Evolutionary conservation across 2,888 invertebrate genomes (phyloP).

Genomic region (Stenchaetothrips biformis): DNA sequence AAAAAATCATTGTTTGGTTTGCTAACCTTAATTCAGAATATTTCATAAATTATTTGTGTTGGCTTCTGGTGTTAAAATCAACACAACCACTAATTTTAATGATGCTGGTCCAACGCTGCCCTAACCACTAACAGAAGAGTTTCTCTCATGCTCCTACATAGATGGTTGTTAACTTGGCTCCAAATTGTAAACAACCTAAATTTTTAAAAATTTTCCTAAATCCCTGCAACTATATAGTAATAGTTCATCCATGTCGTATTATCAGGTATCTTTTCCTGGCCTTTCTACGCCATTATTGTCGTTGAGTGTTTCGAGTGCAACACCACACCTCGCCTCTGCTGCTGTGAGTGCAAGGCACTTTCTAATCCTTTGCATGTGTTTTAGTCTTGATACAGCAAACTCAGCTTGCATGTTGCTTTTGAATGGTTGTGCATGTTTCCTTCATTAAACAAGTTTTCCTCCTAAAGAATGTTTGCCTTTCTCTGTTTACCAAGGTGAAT

Average conservation of each 20-base stretch:
- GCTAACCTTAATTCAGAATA: too few species aligned
- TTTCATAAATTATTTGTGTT: too few species aligned
- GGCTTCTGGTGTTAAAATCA: too few species aligned
- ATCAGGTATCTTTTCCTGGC: conserved; percentile 14
- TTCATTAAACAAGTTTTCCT: background rate
- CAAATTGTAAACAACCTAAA: too few species aligned
- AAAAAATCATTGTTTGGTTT: too few species aligned
- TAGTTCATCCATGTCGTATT: background rate
- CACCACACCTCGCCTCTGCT: conserved; percentile 17
- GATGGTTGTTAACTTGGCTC: too few species aligned
- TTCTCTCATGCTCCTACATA: too few species aligned
- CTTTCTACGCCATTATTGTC: conserved; percentile 13
- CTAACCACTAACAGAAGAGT: too few species aligned
- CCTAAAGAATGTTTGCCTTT: background rate
- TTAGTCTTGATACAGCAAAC: background rate
- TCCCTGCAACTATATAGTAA: background rate
- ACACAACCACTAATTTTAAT: too few species aligned
- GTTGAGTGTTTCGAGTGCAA: conserved; percentile 17
- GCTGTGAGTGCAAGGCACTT: conserved; percentile 22
- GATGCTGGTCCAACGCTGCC: too few species aligned
- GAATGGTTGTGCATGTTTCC: background rate
- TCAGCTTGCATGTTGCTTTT: background rate
- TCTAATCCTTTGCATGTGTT: conserved; percentile 7
- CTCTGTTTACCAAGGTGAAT: background rate
- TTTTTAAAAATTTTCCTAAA: background rate